phyloP scores from a whole-genome alignment of 2,113 vertebrate genomes.

The Sitta europaea region DNA sequence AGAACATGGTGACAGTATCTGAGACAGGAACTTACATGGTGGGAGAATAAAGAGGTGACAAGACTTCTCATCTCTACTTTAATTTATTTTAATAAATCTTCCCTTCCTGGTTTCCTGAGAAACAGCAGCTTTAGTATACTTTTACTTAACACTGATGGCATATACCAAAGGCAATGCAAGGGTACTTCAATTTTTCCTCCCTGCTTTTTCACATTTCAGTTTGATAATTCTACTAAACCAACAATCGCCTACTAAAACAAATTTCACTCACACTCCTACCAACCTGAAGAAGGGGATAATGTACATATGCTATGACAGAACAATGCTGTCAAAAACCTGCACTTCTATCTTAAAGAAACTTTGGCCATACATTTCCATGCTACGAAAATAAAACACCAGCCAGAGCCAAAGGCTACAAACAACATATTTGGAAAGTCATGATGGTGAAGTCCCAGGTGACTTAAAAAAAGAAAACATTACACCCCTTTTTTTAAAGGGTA shows the following conservation, averaged over 20 bases:
- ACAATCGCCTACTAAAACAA: not conserved
- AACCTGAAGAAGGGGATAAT: not conserved
- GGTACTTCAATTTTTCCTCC: not conserved
- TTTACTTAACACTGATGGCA: not conserved
- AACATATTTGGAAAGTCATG: not conserved
- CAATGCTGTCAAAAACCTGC: not conserved
- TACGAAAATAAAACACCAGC: not conserved
- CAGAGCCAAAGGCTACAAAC: not conserved
- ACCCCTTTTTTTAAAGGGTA: not conserved
- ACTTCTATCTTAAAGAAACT: not conserved
- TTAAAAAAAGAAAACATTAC: not conserved
- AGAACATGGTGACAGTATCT: not conserved
- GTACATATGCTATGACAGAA: not conserved
- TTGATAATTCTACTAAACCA: not conserved
- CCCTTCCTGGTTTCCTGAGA: not conserved
- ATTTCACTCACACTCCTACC: not conserved
- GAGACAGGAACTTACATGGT: not conserved
- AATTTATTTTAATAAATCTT: not conserved
- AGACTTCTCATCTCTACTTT: not conserved
- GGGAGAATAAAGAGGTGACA: not conserved
- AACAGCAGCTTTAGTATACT: not conserved
- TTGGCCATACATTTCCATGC: not conserved
- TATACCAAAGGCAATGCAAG: not conserved
- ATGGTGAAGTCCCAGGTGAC: not conserved
- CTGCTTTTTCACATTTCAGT: not conserved